phyloP scores from a whole-genome alignment of 1,140 invertebrate genomes.

The Schlechtendalia chinensis region DNA sequence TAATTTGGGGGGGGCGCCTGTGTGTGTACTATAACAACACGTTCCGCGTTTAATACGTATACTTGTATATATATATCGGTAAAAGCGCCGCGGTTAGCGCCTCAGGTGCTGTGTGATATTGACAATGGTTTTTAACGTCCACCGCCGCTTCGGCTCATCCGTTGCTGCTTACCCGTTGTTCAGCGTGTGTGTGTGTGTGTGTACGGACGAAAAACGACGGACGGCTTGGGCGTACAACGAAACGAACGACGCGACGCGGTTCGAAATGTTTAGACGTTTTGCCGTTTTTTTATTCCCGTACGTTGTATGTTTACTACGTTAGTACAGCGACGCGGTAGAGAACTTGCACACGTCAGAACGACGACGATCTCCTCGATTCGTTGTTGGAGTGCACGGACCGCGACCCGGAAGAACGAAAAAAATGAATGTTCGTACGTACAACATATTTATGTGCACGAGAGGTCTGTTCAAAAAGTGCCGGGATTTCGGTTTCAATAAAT shows the following conservation, averaged over 20 bases:
- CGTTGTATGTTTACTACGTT: background rate
- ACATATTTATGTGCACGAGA: too few relatives aligned
- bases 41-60: background rate
- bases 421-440: too few relatives aligned
- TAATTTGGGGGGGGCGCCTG: too few relatives aligned
- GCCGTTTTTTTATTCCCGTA: background rate
- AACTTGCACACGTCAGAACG: too few relatives aligned
- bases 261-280: slow-evolving; percentile 20
- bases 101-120: too few relatives aligned
- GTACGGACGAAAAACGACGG: background rate
- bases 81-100: slow-evolving; percentile 1
- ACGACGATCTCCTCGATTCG: too few relatives aligned
- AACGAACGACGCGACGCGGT: slow-evolving; percentile 15
- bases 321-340: too few relatives aligned
- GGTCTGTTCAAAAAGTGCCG: too few relatives aligned
- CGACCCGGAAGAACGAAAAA: too few relatives aligned
- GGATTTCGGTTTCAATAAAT: too few relatives aligned
- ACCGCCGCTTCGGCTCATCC: background rate
- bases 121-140: background rate
- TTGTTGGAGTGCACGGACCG: too few relatives aligned
- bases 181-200: background rate
- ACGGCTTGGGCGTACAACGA: slow-evolving; percentile 4
- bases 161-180: background rate
- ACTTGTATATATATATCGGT: slow-evolving; percentile 3
- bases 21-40: too few relatives aligned